Evolutionary conservation across 2,888 invertebrate genomes (phyloP).

Genomic region (Tetropium fuscum): DNA sequence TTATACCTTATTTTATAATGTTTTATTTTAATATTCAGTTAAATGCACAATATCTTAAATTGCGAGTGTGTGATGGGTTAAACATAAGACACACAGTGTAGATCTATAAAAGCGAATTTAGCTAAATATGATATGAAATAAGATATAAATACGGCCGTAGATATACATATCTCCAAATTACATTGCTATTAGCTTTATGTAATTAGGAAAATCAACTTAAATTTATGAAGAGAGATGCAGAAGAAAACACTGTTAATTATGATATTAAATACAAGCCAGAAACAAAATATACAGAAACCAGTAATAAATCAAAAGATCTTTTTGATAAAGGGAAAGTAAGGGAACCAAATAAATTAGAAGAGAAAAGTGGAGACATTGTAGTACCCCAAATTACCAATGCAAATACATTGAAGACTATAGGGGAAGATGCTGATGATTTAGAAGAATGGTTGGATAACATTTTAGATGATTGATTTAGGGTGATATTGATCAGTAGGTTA

Average conservation of each 20-base stretch:
- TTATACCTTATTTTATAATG: too few relatives aligned
- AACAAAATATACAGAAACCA: not conserved
- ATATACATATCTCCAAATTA: not conserved
- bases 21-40: too few relatives aligned
- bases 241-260: conserved; percentile 10
- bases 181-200: not conserved
- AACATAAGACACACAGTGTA: too few relatives aligned
- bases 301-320: not conserved
- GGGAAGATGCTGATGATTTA: conserved; percentile 34
- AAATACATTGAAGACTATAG: not conserved
- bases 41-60: too few relatives aligned
- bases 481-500: too few relatives aligned
- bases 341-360: not conserved
- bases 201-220: conserved; percentile 16
- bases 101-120: too few relatives aligned
- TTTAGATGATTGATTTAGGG: conserved; percentile 48
- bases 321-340: not conserved
- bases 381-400: too few relatives aligned
- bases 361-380: not conserved
- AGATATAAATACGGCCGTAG: too few relatives aligned
- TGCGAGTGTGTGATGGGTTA: too few relatives aligned
- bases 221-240: conserved; percentile 18
- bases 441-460: conserved; percentile 55
- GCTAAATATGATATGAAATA: too few relatives aligned
- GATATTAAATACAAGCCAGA: too few relatives aligned